These are phyloP conservation scores for Leptodirus hochenwartii DNA, from an alignment of 2,888 invertebrate genomes.

Conservation along the genomic window DNA sequence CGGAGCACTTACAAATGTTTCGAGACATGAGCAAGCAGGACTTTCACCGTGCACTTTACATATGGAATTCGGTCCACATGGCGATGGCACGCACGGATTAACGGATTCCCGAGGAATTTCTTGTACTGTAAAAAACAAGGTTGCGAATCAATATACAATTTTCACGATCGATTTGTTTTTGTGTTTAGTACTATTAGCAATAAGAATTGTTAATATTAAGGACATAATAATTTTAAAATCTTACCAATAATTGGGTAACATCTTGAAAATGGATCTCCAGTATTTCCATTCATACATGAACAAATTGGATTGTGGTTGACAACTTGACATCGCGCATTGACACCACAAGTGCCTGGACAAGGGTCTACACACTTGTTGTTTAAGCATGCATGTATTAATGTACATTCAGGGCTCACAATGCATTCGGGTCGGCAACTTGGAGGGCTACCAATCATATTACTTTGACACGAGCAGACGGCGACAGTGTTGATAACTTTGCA, in stretches of 20 bases:
- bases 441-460: slow-evolving; percentile 52
- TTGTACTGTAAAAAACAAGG: slow-evolving; percentile 15
- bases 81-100: slow-evolving; percentile 47
- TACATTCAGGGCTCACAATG: slow-evolving; percentile 61
- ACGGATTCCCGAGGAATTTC: slow-evolving; percentile 16
- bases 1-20: slow-evolving; percentile 40
- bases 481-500: slow-evolving; percentile 37
- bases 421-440: slow-evolving; percentile 66
- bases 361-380: slow-evolving; percentile 67
- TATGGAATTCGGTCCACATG: slow-evolving; percentile 42
- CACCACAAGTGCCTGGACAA: slow-evolving; percentile 62
- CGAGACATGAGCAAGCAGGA: slow-evolving; percentile 40
- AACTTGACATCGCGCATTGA: slow-evolving; percentile 55
- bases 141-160: slow-evolving; percentile 1
- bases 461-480: slow-evolving; percentile 50
- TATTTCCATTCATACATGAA: slow-evolving; percentile 46
- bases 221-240: slow-evolving; percentile 14
- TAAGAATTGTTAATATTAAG: no score
- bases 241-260: slow-evolving; percentile 41
- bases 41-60: slow-evolving; percentile 27
- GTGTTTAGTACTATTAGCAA: no score
- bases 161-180: neutral
- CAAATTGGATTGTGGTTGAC: slow-evolving; percentile 68
- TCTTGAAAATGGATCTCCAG: slow-evolving; percentile 59
- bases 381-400: slow-evolving; percentile 56